phyloP scores from a whole-genome alignment of 1,140 invertebrate species.

The Melitaea cinxia region DNA sequence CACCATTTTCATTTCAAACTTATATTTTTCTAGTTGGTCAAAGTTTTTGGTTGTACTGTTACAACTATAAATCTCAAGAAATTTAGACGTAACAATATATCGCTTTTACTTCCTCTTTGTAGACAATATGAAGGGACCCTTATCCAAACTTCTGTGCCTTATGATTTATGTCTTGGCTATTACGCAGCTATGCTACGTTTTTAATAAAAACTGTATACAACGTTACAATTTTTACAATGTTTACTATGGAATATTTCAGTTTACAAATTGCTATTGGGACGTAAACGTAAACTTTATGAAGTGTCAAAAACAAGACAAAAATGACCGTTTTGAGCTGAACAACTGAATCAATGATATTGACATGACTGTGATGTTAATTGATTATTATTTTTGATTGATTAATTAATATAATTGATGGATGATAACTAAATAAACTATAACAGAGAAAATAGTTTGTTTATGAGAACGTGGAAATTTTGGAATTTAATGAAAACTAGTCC shows the following conservation, averaged over 20 bases:
- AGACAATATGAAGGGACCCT: constrained; percentile 6
- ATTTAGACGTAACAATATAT: constrained; percentile 2
- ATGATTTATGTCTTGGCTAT: constrained; percentile 5
- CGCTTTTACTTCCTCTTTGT: background rate
- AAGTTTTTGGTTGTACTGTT: background rate
- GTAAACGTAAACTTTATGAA: no score
- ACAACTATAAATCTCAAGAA: constrained; percentile 1
- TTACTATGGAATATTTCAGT: background rate
- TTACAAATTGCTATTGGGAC: background rate
- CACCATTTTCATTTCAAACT: background rate
- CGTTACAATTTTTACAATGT: background rate
- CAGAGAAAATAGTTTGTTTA: no score
- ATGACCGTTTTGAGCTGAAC: no score
- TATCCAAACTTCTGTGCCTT: constrained; percentile 3
- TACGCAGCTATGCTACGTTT: background rate
- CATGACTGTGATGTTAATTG: no score
- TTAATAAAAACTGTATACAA: constrained; percentile 1
- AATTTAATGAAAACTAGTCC: no score
- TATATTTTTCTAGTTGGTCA: background rate
- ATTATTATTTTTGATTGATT: no score
- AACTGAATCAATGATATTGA: no score
- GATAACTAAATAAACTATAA: no score
- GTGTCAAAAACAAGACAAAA: no score
- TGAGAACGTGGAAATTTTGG: no score
- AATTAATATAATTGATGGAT: no score